Conservation (phyloP, 2,113 vertebrate genomes). For the Picathartes gymnocephalus region DNA sequence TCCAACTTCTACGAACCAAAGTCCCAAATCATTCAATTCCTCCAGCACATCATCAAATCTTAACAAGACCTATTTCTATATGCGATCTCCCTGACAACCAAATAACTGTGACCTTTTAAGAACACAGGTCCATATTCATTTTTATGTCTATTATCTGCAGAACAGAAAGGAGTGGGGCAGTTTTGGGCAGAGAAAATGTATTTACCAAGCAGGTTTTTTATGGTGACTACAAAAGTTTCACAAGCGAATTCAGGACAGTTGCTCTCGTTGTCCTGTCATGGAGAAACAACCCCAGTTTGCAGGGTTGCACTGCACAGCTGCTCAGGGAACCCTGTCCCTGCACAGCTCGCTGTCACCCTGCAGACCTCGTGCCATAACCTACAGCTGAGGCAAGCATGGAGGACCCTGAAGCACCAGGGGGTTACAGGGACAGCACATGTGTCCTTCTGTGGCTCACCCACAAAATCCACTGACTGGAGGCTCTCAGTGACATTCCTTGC, state of each 20-base stretch:
- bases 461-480: neutral
- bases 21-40: neutral
- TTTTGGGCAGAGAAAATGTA: neutral
- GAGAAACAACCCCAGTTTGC: neutral
- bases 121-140: neutral
- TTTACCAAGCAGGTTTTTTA: neutral
- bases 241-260: neutral
- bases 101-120: slow-evolving; percentile 19
- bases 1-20: neutral
- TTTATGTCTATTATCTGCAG: slow-evolving; percentile 12
- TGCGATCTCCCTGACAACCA: neutral
- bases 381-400: neutral
- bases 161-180: neutral
- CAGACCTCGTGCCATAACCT: neutral
- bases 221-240: neutral
- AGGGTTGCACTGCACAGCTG: neutral
- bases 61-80: neutral
- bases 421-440: accelerated
- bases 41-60: neutral
- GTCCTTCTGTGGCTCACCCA: neutral
- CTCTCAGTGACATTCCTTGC: neutral
- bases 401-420: neutral
- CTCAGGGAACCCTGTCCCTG: neutral
- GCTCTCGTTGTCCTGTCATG: neutral
- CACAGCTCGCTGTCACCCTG: accelerated